Conservation (phyloP, 2,797 vertebrate species). For the Sebastes itinus region DNA sequence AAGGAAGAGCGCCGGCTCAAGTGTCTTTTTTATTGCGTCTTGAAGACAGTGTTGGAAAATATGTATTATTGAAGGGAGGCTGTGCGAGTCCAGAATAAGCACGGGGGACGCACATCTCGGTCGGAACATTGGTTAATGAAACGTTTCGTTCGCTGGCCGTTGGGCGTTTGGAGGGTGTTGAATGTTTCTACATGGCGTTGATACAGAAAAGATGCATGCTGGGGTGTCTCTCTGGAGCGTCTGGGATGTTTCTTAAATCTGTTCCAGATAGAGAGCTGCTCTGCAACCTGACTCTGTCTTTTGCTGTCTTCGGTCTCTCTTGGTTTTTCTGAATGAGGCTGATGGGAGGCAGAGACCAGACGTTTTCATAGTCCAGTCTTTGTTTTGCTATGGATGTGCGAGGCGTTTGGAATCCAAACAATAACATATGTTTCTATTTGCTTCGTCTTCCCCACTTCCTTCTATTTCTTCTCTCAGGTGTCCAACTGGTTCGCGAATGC, state of each 20-base stretch:
- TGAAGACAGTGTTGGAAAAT: slow-evolving; percentile 77
- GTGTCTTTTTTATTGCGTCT: slow-evolving; percentile 80
- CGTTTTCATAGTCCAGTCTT: slow-evolving; percentile 42
- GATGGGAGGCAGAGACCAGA: slow-evolving; percentile 29
- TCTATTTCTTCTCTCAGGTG: slow-evolving; percentile 81
- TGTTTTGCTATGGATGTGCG: slow-evolving; percentile 49
- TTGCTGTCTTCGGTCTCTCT: slow-evolving; percentile 2
- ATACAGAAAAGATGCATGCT: slow-evolving; percentile 57
- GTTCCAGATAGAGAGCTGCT: slow-evolving; percentile 26
- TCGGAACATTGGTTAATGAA: slow-evolving; percentile 70
- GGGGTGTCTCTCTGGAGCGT: slow-evolving; percentile 41
- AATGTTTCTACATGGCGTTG: slow-evolving; percentile 59
- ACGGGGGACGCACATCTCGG: slow-evolving; percentile 47
- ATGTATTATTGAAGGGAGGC: slow-evolving; percentile 70
- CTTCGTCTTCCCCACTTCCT: slow-evolving; percentile 1
- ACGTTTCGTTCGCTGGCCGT: slow-evolving; percentile 56
- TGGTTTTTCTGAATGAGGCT: slow-evolving; percentile 49
- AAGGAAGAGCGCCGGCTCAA: slow-evolving; percentile 72
- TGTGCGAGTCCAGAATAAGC: slow-evolving; percentile 73
- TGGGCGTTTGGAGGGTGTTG: slow-evolving; percentile 35
- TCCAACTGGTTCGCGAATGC: slow-evolving; percentile 99
- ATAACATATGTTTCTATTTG: slow-evolving; percentile 52
- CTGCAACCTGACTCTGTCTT: slow-evolving; percentile 52
- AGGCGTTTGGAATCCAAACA: slow-evolving; percentile 59
- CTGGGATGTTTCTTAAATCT: slow-evolving; percentile 63